Percentiles rank a stretch among this genome's conserved stretches.
Conservation (phyloP, 2,113 vertebrate species). For the Hydrolagus affinis region DNA sequence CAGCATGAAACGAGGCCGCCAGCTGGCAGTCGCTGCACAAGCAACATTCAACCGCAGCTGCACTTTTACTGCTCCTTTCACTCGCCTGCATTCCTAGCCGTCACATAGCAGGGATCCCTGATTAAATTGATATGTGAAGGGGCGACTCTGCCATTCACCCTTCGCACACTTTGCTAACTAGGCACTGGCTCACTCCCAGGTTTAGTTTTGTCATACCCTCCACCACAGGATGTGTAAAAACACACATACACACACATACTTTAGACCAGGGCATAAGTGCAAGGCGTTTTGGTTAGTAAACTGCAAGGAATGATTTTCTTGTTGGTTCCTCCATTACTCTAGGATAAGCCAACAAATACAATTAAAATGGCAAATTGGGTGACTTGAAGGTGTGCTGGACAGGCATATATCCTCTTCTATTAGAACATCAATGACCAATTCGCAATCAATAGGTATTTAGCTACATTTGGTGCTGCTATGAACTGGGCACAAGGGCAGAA, state of each 20-base stretch:
- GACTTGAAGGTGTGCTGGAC: neutral
- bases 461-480: neutral
- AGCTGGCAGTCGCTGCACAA: conserved; percentile 38
- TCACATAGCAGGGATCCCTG: conserved; percentile 36
- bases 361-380: too few relatives aligned
- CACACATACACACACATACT: neutral
- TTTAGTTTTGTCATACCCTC: too few relatives aligned
- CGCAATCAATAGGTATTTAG: neutral
- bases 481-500: neutral
- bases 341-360: neutral
- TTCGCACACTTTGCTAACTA: conserved; percentile 16
- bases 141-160: neutral
- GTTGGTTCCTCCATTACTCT: neutral
- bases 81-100: conserved; percentile 37
- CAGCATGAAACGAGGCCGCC: conserved; percentile 48
- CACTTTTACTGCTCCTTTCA: conserved; percentile 38
- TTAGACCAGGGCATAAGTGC: neutral
- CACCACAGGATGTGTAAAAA: too few relatives aligned
- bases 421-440: neutral
- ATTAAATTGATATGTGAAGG: neutral
- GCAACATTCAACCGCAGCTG: conserved; percentile 41
- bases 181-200: neutral
- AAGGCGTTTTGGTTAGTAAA: neutral
- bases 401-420: neutral
- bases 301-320: neutral